Evolutionary conservation across 64 coral and sea anemone species (phyloP).

Genomic region (Trachythela sp.): DNA sequence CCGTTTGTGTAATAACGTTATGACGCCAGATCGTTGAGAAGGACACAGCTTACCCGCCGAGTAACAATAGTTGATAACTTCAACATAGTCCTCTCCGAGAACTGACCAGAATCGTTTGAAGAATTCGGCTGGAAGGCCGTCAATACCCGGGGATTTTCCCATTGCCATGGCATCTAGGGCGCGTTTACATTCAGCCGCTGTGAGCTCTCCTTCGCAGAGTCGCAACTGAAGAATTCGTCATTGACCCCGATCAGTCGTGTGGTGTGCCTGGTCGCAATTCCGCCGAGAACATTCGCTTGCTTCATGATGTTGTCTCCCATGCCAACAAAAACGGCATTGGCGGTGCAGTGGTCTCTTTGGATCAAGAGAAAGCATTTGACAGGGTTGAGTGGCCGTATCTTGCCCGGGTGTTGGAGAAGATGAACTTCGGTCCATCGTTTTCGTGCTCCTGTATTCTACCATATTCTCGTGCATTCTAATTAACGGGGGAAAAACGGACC

Average conservation of each 20-base stretch:
- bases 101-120: background rate
- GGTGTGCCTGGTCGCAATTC: too few species aligned
- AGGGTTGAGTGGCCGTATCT: background rate
- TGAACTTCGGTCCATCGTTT: background rate
- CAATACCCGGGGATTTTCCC: background rate
- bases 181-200: background rate
- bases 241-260: too few species aligned
- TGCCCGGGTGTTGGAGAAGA: background rate
- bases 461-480: background rate
- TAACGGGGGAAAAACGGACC: background rate
- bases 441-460: background rate
- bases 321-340: background rate
- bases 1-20: background rate
- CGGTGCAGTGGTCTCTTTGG: background rate
- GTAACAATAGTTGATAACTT: background rate
- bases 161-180: background rate
- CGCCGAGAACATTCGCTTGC: background rate
- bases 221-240: too few species aligned
- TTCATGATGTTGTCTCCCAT: background rate
- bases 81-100: background rate
- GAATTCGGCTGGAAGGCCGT: constrained; percentile 1
- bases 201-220: background rate
- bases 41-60: background rate
- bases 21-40: background rate
- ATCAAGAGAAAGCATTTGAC: constrained; percentile 14